Evolutionary conservation across 1,140 invertebrate genomes (phyloP), one percentile per base, ranked within the genome.

Genomic region (Phocides pigmalion): DNA sequence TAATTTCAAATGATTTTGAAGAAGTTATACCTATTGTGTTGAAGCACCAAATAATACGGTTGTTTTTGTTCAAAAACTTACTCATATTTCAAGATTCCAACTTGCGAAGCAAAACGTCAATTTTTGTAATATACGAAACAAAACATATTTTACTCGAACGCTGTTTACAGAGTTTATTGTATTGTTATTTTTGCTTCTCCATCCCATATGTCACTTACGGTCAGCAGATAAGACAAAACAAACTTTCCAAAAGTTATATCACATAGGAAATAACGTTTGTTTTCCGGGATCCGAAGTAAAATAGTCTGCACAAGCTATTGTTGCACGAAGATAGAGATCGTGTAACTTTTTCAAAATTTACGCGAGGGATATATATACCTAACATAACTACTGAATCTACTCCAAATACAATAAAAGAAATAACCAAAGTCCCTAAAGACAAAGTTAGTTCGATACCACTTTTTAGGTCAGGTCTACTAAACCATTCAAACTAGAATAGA

Each of bases 211-310:
- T 58, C 19, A 50, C 42, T 58, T 25, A 58, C 39, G 53, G 39
- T 42, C 53, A 58, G 39, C 44, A 58, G 12, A 44, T 58, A 44
- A 44, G 14, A 17, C 39, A 41, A 58, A 19, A 37, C 32, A 39
- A 53, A 58, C 17, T 56, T 58, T 12, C 37, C 39, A 28, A 44
- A 58, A 58, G 53, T 58, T 58, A n/a, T n/a, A 58, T 58, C 53
- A 58, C 53, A 39, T 58, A 58, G 22, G 12, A 44, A 44, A 44
- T 58, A 58, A 28, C 39, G 9, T 0, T 42, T 56, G 19, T 56
- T 42, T 56, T 25, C 51, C 17, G 37, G 19, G 6, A 8, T 4
- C 17, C 14, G 12, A 25, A 25, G 19, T 3, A 14, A 56, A 42
- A 42, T 14, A 42, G 42, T 50, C 47, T 16, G n/a, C 35, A 22